These are phyloP conservation scores for Synanthedon vespiformis DNA, from an alignment of 2,888 invertebrate genomes.

Conservation along the genomic window DNA sequence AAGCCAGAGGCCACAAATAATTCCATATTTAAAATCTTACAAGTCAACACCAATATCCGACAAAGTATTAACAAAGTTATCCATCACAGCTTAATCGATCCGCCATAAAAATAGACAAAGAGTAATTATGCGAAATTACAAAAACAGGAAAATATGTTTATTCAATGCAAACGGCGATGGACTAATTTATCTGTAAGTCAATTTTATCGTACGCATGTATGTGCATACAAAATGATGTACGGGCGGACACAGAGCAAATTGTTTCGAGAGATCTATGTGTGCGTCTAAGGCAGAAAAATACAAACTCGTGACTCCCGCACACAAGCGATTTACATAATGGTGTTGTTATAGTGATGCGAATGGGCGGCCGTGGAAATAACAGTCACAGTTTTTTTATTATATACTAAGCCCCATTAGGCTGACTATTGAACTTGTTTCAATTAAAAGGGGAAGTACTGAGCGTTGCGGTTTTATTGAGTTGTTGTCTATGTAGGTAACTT, in stretches of 20 bases:
- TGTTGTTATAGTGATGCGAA: constrained; percentile 22
- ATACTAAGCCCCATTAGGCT: constrained; percentile 3
- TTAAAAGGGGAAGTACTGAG: constrained; percentile 12
- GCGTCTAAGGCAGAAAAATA: constrained; percentile 12
- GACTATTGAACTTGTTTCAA: constrained; percentile 18
- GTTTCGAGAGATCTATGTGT: background rate
- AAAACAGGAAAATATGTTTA: background rate
- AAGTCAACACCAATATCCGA: no score
- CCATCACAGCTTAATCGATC: no score
- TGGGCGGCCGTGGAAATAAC: constrained; percentile 20
- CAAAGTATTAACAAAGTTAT: no score
- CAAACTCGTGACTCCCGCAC: constrained; percentile 30
- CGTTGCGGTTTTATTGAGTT: constrained; percentile 11
- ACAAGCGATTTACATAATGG: constrained; percentile 15
- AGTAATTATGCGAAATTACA: background rate
- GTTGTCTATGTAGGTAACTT: constrained; percentile 6
- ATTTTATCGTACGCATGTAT: background rate
- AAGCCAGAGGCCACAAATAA: no score
- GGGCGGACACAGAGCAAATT: background rate
- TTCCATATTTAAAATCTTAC: no score
- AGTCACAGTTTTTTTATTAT: constrained; percentile 18
- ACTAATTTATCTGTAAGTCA: background rate
- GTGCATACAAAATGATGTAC: background rate
- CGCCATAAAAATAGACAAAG: no score
- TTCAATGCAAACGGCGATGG: background rate